Conservation (phyloP, 2,888 invertebrate species). For the Thera britannica region DNA sequence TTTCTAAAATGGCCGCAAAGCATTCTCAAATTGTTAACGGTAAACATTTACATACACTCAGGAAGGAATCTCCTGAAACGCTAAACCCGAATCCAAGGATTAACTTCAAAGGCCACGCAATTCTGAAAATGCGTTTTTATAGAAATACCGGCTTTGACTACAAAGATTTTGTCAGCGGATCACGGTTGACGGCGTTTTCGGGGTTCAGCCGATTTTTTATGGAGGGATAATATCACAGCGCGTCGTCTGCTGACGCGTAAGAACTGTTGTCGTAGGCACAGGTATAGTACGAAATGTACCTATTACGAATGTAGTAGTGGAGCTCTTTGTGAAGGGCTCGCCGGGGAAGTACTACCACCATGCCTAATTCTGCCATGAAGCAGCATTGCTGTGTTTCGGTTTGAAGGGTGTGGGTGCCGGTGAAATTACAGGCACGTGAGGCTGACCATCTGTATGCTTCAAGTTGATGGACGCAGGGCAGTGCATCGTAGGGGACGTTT, state of each 20-base stretch:
- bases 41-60: slow-evolving; percentile 58
- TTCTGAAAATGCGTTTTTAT: slow-evolving; percentile 81
- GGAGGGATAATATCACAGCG: slow-evolving; percentile 12
- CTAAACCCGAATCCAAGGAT: slow-evolving; percentile 71
- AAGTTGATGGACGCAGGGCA: no score
- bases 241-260: not conserved
- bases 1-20: slow-evolving; percentile 49
- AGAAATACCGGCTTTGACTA: slow-evolving; percentile 75
- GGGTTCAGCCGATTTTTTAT: slow-evolving; percentile 56
- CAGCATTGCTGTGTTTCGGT: no score
- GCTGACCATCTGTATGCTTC: no score
- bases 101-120: slow-evolving; percentile 77
- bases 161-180: slow-evolving; percentile 74
- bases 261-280: not conserved
- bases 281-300: not conserved
- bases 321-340: no score
- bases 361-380: not conserved
- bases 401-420: no score
- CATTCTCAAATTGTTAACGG: slow-evolving; percentile 60
- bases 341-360: no score
- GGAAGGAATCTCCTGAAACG: slow-evolving; percentile 53
- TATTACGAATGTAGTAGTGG: no score
- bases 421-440: no score
- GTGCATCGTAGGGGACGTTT: no score
- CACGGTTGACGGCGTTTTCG: slow-evolving; percentile 61